Base-by-base conservation (phyloP, 1,140 invertebrate genomes). In the Pseudoatta argentina region DNA sequence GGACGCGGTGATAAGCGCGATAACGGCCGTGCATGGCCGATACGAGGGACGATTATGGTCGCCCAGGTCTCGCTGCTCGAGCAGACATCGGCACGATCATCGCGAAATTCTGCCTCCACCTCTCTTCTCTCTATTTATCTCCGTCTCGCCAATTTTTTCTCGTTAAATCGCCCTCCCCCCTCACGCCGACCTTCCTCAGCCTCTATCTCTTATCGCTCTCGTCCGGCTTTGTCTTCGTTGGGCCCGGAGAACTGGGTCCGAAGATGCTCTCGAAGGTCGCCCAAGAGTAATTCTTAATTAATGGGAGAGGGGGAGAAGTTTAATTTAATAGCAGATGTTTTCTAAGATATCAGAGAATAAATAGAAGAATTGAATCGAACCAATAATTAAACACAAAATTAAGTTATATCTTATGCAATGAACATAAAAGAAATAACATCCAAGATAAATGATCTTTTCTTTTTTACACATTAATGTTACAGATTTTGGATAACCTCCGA, bases 31-130 rank as follows among this genome's bases (percentile, higher is more conserved):
- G 92, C 92, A 94, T 92, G 88, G 91, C 87, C 92, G 94, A 94
- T 94, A 95, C 94, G 90, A 93, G 92, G 77, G 92, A 95, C 93
- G 94, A 95, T 95, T 95, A 95, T 94, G 94, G 93, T 94, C 94
- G 92, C 92, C 83, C 79, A 63, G 81, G 75, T 89, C 90, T 91
- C 90, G 55, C 55, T 82, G 86, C 82, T 85, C 87, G 87, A 75
- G 64, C 92, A 93, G 93, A 93, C 91, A 93, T 94, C 91, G 92
- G 89, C 91, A 93, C 93, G 92, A 94, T 92, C 93, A 91, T 93
- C 91, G 91, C 90, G 66, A 87, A 92, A 87, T 87, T 88, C 91
- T 14, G 53, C 79, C 64, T 86, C 71, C 21, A 81, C 81, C 89
- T 87, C 86, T 34, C 86, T 59, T 34, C 86, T 59, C 73, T 18